These are phyloP conservation scores for Pteronotus mesoamericanus DNA, from an alignment of 2,797 vertebrate genomes.

Conservation along the genomic window DNA sequence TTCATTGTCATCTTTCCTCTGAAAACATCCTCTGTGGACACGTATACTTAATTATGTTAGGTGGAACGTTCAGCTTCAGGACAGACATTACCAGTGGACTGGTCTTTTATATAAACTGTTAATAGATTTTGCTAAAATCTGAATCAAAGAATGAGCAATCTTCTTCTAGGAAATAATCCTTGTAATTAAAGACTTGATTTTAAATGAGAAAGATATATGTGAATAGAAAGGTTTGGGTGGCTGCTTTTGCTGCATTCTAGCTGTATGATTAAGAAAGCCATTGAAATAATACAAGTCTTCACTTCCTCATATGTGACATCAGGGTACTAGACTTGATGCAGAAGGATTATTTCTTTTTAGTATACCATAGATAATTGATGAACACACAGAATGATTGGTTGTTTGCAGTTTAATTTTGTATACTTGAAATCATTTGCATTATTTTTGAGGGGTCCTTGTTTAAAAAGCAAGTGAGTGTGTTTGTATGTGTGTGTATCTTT, in stretches of 20 bases:
- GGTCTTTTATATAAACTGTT: neutral
- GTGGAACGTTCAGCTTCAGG: neutral
- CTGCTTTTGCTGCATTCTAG: neutral
- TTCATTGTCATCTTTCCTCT: neutral
- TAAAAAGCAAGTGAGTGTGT: neutral
- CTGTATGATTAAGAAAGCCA: neutral
- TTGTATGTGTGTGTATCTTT: neutral
- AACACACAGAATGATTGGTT: neutral
- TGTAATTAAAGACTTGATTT: slow-evolving; percentile 17
- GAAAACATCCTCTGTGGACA: neutral
- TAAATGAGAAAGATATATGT: neutral
- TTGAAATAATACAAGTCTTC: neutral
- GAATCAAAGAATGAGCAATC: neutral
- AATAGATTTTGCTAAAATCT: neutral
- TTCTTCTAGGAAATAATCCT: slow-evolving; percentile 3
- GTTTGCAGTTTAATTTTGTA: neutral
- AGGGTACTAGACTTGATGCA: no score
- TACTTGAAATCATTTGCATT: neutral
- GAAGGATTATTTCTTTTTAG: neutral
- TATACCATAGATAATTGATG: neutral
- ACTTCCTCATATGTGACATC: neutral
- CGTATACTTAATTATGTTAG: neutral
- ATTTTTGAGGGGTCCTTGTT: neutral
- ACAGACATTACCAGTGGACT: neutral
- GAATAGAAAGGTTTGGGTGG: neutral